Base-by-base conservation (phyloP, 2,888 invertebrate species). In the Caenorhabditis sp. region DNA sequence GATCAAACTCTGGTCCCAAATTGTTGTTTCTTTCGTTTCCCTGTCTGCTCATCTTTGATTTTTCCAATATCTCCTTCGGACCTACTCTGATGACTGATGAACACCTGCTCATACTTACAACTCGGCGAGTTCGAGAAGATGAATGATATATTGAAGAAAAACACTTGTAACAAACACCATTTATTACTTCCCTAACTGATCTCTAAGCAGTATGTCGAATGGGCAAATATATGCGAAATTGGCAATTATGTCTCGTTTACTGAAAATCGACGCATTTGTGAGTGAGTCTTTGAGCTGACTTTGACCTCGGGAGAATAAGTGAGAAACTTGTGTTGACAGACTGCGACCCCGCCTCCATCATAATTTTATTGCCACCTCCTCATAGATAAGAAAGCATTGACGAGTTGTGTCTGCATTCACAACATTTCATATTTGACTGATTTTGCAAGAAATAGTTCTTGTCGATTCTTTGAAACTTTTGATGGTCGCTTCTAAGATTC, bases 141-240 rank as follows among this genome's bases (percentile, higher is more conserved):
- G 59, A 58, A 7, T 44, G 49, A 41, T 38, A 56, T 24, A 8
- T n/a, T 12, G 24, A 22, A 51, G 6, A 28, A 68, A 51, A 54
- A 54, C 22, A 54, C 35, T 54, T 54, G 35, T 54, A 68, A 38
- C 24, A 16, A 68, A 54, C 35, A 38, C 35, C 54, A 54, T 54
- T 68, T 68, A 54, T 54, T 68, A 63, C 12, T 12, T 44, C 2
- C 49, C 24, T 22, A 26, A n/a, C 38, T 54, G 28, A 38, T 38
- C 49, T 54, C 54, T 69, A 69, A 51, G 22, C 26, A 72, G 14
- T 19, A 69, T 69, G 69, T 47, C 70, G 47, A 69, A 63, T 31
- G 56, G 64, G 19, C 79, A 79, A 79, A 79, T 79, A 79, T 79
- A 70, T 70, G 77, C 41, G 14, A 76, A 51, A 68, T 61, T 76